Base-by-base conservation (phyloP, 2,888 invertebrate species). In the Merodon equestris region DNA sequence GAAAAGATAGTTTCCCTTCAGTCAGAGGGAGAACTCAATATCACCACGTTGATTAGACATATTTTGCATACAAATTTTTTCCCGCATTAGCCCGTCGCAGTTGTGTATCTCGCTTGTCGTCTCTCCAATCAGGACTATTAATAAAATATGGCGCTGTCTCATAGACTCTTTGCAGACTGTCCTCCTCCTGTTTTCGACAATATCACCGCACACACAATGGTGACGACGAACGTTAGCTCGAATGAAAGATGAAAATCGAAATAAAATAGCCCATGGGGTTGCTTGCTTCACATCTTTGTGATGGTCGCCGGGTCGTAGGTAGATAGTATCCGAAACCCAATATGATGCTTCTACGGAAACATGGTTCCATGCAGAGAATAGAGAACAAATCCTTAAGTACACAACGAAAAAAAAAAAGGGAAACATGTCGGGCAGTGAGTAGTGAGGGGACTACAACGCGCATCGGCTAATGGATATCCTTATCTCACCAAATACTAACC, bases 81-180 rank as follows among this genome's bases (percentile, higher is more conserved):
- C 53, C 27, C 48, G 64, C 50, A 68, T 76, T 60, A 58, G 42
- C 27, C 27, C 27, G 27, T 27, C 7, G 27, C 7, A 27, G 27
- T 27, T 27, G 27, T 27, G 2, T 2, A 4, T 27, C 2, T 27
- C 54, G 15, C 27, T 56, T 12, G 50, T 17, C 15, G 51, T 64
- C 44, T 58, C 66, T 66, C 73, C 58, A 74, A 64, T 60, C 74
- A 71, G 50, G 50, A 54, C 48, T 56, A 56, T 64, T 64, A 64
- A 74, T 60, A 68, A 79, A 79, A 79, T 74, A 79, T 79, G 79
- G 79, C 74, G 79, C 64, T 53, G 63, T 68, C 42, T 34, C 48
- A 51, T 40, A n/a, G 64, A 15, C n/a, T 27, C 27, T 27, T 27
- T 7, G 27, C 27, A 27, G 27, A 27, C 27, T 27, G 7, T 27